A percentile compares a stretch with the other conserved stretches of the same genome.
phyloP scores from a whole-genome alignment of 1,140 invertebrate genomes.

The Armadillidium nasatum region DNA sequence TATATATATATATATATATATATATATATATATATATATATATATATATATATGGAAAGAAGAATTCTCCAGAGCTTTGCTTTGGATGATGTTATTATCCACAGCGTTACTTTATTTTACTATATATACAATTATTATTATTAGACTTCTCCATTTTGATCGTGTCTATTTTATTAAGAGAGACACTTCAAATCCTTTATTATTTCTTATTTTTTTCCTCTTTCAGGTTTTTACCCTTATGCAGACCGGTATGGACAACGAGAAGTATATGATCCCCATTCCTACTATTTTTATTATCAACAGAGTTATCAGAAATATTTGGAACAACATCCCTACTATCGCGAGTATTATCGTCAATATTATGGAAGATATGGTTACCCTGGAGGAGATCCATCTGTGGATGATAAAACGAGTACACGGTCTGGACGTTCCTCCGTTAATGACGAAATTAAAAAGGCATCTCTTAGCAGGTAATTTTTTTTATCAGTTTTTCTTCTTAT shows the following conservation, averaged over 20 bases:
- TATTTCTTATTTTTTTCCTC: neutral
- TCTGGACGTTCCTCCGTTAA: neutral
- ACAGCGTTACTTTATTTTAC: too few species aligned
- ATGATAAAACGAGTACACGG: neutral
- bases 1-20: too few species aligned
- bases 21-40: too few species aligned
- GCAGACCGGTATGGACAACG: neutral
- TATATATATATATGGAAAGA: too few species aligned
- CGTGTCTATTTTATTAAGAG: too few species aligned
- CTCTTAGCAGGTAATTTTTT: constrained; percentile 5
- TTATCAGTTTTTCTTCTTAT: neutral
- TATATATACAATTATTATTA: too few species aligned
- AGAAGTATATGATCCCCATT: neutral
- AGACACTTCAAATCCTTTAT: too few species aligned
- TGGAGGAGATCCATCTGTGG: neutral
- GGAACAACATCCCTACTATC: neutral
- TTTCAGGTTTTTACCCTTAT: neutral
- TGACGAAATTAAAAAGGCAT: neutral
- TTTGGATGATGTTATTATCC: too few species aligned
- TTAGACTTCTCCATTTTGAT: too few species aligned
- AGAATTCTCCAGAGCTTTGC: too few species aligned
- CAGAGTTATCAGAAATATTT: constrained; percentile 3
- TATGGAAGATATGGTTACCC: neutral
- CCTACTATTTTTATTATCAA: neutral
- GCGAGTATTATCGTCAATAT: neutral